These are phyloP conservation scores for Meloidogyne hapla DNA, from an alignment of 1,140 invertebrate genomes.

Conservation along the genomic window DNA sequence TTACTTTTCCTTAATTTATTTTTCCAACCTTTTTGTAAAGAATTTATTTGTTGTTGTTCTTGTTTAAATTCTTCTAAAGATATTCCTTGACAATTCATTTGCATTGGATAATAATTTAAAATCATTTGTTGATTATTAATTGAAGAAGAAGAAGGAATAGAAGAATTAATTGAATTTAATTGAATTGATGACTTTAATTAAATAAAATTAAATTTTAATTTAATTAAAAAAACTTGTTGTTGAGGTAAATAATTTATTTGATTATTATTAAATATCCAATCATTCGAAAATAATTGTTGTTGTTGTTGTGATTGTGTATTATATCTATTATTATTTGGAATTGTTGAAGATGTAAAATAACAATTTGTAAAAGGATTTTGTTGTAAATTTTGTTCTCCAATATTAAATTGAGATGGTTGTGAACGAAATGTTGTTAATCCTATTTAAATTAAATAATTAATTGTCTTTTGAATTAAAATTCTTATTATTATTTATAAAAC, in stretches of 20 bases:
- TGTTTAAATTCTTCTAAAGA: neutral
- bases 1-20: neutral
- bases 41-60: neutral
- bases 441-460: neutral
- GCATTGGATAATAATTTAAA: neutral
- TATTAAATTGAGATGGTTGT: neutral
- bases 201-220: neutral
- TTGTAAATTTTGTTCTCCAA: neutral
- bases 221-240: neutral
- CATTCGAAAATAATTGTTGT: neutral
- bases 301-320: neutral
- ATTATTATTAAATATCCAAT: neutral
- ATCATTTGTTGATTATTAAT: neutral
- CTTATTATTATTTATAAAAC: no score
- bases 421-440: neutral
- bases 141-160: neutral
- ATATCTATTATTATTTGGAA: neutral
- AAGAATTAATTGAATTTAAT: neutral
- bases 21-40: neutral
- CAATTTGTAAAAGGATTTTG: conserved; percentile 1
- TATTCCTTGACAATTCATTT: neutral
- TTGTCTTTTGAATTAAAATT: no score
- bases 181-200: neutral
- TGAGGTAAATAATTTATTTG: neutral
- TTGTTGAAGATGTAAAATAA: neutral